These are phyloP conservation scores for Petromus typicus DNA, from an alignment of 2,113 vertebrate genomes.

Conservation along the genomic window DNA sequence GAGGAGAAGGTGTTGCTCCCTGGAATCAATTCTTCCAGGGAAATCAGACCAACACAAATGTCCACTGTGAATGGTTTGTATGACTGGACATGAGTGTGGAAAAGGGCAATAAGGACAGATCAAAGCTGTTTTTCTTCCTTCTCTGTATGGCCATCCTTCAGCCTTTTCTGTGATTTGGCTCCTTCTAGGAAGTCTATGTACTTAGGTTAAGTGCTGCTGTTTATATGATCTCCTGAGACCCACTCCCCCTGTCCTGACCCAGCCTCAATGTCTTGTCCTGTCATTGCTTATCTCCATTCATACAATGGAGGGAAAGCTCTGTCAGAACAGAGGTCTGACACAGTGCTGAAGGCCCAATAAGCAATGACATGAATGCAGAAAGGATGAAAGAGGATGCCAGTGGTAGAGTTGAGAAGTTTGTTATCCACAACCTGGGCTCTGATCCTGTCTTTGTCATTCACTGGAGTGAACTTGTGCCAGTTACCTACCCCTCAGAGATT, in stretches of 20 bases:
- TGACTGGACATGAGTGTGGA: neutral
- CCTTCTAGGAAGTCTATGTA: neutral
- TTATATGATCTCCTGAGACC: neutral
- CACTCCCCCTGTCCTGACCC: neutral
- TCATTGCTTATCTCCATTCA: neutral
- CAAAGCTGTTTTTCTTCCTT: neutral
- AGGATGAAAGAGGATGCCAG: neutral
- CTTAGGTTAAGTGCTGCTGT: neutral
- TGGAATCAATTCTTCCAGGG: neutral
- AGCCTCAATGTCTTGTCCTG: neutral
- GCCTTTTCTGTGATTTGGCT: neutral
- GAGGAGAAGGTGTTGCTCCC: neutral
- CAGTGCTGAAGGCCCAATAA: neutral
- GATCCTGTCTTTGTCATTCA: neutral
- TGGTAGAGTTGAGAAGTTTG: neutral
- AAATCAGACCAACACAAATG: neutral
- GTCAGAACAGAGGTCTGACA: neutral
- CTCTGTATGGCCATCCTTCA: neutral
- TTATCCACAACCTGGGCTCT: neutral
- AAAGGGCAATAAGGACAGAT: neutral
- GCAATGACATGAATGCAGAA: neutral
- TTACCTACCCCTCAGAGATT: neutral
- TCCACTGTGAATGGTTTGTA: neutral
- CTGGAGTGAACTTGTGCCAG: neutral
- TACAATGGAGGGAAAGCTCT: neutral